Percentiles rank a stretch among this genome's conserved stretches.
Evolutionary conservation across 2,797 vertebrate genomes (phyloP).

Genomic region (Morus bassanus): DNA sequence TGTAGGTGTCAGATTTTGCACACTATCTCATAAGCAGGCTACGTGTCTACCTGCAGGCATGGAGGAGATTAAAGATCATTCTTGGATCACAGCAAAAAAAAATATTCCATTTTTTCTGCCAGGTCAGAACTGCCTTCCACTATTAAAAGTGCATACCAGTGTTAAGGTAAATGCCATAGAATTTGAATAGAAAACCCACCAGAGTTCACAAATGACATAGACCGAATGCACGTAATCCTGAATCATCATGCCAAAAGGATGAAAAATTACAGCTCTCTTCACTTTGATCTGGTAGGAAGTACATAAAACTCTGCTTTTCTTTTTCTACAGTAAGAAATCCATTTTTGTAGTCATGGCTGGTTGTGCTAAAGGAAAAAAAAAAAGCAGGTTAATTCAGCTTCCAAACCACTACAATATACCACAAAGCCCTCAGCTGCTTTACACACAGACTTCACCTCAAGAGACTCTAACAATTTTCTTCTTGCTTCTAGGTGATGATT

Average conservation of each 20-base stretch:
- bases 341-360: not conserved
- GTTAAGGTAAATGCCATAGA: not conserved
- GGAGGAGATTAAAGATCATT: not conserved
- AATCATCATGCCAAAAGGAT: slow-evolving; percentile 6
- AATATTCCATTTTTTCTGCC: not conserved
- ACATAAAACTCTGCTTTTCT: not conserved
- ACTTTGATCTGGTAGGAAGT: slow-evolving; percentile 32
- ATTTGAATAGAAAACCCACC: not conserved
- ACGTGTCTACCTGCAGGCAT: not conserved
- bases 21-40: not conserved
- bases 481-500: slow-evolving; percentile 49
- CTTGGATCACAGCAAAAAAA: not conserved
- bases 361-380: not conserved
- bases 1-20: not conserved
- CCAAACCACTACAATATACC: not conserved
- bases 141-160: not conserved
- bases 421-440: slow-evolving; percentile 24
- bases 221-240: slow-evolving; percentile 4
- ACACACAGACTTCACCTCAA: slow-evolving; percentile 24
- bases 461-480: slow-evolving; percentile 43
- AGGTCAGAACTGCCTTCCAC: not conserved
- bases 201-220: not conserved
- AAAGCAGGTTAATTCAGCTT: slow-evolving; percentile 28
- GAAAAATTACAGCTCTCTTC: slow-evolving; percentile 11
- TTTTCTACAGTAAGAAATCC: not conserved